phyloP scores from a whole-genome alignment of 2,888 invertebrate genomes.

The Gerris lacustris region DNA sequence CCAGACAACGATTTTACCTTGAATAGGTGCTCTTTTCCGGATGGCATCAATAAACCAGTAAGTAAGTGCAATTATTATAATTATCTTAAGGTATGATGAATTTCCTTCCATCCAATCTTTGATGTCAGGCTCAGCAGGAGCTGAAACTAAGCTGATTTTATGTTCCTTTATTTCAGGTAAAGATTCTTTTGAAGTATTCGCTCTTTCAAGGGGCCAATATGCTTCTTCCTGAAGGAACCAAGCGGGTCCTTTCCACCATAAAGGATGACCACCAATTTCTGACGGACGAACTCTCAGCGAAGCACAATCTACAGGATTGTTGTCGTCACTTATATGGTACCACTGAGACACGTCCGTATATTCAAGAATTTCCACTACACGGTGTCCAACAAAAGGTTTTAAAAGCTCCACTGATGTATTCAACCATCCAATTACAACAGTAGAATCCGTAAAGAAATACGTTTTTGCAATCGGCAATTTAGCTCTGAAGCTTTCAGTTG shows the following conservation, averaged over 20 bases:
- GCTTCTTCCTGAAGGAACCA: slow-evolving; percentile 18
- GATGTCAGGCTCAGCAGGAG: neutral
- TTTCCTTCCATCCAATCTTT: neutral
- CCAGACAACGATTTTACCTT: neutral
- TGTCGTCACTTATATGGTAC: neutral
- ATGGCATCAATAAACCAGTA: neutral
- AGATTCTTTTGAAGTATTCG: neutral
- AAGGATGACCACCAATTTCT: neutral
- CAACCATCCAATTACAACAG: slow-evolving; percentile 24
- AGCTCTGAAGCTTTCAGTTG: neutral
- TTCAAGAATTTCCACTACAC: too few species aligned
- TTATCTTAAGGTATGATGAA: neutral
- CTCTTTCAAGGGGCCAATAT: neutral
- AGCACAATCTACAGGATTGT: neutral
- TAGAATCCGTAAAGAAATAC: slow-evolving; percentile 28
- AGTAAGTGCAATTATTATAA: neutral
- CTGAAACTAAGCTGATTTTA: neutral
- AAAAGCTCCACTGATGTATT: too few species aligned
- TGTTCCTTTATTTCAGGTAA: too few species aligned
- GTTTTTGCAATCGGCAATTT: neutral
- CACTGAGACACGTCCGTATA: neutral
- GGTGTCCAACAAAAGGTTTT: neutral
- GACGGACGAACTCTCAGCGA: neutral
- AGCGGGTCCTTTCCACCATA: neutral
- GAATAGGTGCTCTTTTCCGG: neutral